Percentiles rank a stretch among this genome's conserved stretches.
Conservation (phyloP, 2,113 vertebrate genomes). For the Vombatus ursinus region DNA sequence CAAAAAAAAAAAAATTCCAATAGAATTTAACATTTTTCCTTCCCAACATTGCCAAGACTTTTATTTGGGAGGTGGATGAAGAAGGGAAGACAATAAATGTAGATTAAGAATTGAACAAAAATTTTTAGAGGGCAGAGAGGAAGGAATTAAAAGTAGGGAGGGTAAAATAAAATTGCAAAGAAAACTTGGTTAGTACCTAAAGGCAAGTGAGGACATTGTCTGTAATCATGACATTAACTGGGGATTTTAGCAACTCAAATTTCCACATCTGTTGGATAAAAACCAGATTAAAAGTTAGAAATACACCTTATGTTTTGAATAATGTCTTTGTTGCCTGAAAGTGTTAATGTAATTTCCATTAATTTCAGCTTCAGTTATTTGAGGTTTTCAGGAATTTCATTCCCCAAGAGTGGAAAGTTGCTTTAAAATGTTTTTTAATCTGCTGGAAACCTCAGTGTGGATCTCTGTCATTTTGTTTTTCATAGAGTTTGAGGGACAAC, state of each 20-base stretch:
- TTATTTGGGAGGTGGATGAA: not conserved
- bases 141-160: not conserved
- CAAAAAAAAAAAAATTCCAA: slow-evolving; percentile 51
- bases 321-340: not conserved
- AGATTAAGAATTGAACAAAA: not conserved
- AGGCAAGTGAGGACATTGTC: not conserved
- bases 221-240: not conserved
- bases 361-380: not conserved
- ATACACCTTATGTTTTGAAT: not conserved
- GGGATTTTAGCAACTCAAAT: not conserved
- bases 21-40: not conserved
- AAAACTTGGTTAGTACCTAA: not conserved
- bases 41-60: not conserved
- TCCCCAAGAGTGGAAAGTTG: not conserved
- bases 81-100: not conserved
- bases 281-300: not conserved
- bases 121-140: not conserved
- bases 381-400: not conserved
- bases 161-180: not conserved
- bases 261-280: not conserved
- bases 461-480: not conserved
- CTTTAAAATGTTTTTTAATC: not conserved
- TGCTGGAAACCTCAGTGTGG: not conserved
- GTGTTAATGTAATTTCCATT: not conserved
- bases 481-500: not conserved